phyloP scores from a whole-genome alignment of 2,888 invertebrate species.

The Apamea epomidion region DNA sequence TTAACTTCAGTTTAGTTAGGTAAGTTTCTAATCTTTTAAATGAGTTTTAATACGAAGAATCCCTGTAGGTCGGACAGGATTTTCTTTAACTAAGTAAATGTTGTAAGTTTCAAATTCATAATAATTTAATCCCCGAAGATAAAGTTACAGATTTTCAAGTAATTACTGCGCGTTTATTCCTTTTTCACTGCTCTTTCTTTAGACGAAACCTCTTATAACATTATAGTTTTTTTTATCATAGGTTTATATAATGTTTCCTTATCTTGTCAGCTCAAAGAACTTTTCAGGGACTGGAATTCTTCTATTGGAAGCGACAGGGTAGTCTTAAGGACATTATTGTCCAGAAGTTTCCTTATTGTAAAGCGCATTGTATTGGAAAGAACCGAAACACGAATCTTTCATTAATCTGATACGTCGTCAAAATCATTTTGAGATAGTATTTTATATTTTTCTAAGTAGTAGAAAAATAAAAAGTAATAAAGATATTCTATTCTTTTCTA shows the following conservation, averaged over 20 bases:
- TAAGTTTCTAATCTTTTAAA: constrained; percentile 16
- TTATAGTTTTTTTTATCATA: not conserved
- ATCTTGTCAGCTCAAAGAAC: not conserved
- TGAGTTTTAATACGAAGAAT: constrained; percentile 7
- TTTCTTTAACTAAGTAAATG: not conserved
- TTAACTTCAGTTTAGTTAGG: not conserved
- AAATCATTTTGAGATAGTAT: not conserved
- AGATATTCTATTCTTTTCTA: not conserved
- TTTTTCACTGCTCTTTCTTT: not conserved
- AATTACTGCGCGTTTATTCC: not conserved
- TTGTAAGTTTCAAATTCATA: constrained; percentile 2
- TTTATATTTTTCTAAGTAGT: not conserved
- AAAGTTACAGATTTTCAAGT: not conserved
- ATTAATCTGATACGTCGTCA: constrained; percentile 3
- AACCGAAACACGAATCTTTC: constrained; percentile 22
- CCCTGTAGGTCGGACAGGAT: not conserved
- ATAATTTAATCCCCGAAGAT: not conserved
- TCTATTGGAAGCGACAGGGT: constrained; percentile 31
- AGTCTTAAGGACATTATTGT: constrained; percentile 33
- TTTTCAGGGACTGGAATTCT: constrained; percentile 1
- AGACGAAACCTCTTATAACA: not conserved
- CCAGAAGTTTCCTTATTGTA: constrained; percentile 34
- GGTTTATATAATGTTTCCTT: not conserved
- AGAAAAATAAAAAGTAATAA: not conserved
- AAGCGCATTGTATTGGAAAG: constrained; percentile 41